phyloP scores from a whole-genome alignment of 2,113 vertebrate species.

The Neopipo cinnamomea region DNA sequence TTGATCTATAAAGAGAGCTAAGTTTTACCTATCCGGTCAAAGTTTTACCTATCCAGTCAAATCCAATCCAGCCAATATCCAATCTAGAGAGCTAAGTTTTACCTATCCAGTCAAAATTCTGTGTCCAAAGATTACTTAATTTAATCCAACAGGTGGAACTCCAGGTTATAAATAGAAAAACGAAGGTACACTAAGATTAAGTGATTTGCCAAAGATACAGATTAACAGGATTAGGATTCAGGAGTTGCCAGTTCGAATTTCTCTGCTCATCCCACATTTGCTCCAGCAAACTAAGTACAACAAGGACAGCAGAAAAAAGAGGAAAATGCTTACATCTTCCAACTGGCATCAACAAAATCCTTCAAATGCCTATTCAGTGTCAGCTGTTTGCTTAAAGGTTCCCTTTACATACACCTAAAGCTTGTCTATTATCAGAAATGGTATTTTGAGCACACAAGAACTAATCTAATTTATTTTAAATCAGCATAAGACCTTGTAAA shows the following conservation, averaged over 20 bases:
- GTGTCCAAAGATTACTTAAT: neutral
- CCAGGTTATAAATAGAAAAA: constrained; percentile 42
- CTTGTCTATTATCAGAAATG: neutral
- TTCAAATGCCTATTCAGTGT: neutral
- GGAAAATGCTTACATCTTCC: neutral
- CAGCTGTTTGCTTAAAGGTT: neutral
- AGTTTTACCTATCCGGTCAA: too few species aligned
- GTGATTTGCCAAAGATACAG: neutral
- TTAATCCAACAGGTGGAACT: constrained; percentile 18
- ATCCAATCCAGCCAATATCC: too few species aligned
- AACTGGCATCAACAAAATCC: neutral
- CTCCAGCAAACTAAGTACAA: neutral
- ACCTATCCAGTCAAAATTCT: neutral
- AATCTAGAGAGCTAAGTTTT: too few species aligned
- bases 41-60: neutral
- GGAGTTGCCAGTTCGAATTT: neutral
- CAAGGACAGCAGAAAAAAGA: neutral
- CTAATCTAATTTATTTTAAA: neutral
- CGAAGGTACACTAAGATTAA: constrained; percentile 15
- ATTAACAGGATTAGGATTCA: constrained; percentile 32
- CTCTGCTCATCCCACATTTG: neutral
- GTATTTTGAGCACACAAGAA: neutral
- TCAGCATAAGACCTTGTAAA: neutral
- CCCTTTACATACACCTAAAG: neutral
- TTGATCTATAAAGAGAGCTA: neutral